phyloP scores from a whole-genome alignment of 2,113 vertebrate genomes.

The Ochotona curzoniae region DNA sequence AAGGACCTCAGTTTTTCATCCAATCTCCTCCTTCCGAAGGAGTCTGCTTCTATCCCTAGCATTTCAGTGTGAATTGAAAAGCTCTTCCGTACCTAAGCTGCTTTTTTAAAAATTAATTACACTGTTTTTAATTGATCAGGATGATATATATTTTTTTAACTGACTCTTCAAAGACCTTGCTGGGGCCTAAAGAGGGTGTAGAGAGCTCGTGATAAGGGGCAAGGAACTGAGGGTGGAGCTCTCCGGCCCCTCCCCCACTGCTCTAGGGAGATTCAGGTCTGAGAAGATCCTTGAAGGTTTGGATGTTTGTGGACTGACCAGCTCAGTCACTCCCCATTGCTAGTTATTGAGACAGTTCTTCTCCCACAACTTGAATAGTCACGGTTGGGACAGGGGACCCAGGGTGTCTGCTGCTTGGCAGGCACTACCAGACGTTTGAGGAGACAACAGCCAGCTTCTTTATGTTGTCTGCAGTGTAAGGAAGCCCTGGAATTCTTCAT shows the following conservation, averaged over 20 bases:
- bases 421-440: neutral
- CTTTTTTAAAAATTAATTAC: too few species aligned
- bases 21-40: neutral
- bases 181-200: too few species aligned
- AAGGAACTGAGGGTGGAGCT: neutral
- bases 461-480: neutral
- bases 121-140: too few species aligned
- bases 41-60: neutral
- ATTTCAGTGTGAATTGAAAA: neutral
- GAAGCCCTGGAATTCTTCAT: neutral
- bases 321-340: conserved; percentile 65
- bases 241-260: conserved; percentile 24
- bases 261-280: conserved; percentile 18
- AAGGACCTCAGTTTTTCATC: fast-evolving
- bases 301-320: conserved; percentile 64
- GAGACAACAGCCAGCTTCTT: neutral
- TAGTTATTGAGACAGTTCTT: conserved; percentile 64
- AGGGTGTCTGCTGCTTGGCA: conserved; percentile 43
- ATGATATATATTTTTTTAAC: too few species aligned
- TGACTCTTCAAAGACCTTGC: neutral
- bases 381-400: conserved; percentile 49
- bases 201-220: neutral
- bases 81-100: neutral
- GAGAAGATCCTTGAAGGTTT: conserved; percentile 20
- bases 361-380: conserved; percentile 73